These are phyloP conservation scores for Sialia sialis DNA, from an alignment of 2,113 vertebrate species.

Conservation along the genomic window DNA sequence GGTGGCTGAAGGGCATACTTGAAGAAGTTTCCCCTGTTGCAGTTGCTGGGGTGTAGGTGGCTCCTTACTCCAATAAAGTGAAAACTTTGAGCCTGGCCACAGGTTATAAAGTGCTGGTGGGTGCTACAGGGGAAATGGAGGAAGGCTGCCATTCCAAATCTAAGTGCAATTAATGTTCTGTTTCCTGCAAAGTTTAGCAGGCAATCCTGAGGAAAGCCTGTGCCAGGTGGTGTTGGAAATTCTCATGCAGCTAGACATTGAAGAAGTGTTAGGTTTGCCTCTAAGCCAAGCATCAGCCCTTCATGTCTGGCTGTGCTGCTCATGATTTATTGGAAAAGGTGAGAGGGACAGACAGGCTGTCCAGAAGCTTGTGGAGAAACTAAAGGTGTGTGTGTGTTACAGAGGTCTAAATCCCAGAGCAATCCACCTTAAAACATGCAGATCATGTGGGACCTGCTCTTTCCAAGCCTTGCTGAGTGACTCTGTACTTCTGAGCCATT, in stretches of 20 bases:
- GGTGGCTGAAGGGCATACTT: not conserved
- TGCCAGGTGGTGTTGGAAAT: not conserved
- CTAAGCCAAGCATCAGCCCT: not conserved
- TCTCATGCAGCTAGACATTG: not conserved
- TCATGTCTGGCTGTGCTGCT: not conserved
- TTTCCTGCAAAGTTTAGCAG: not conserved
- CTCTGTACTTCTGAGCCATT: not conserved
- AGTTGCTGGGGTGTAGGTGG: not conserved
- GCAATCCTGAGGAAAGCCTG: not conserved
- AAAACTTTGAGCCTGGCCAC: not conserved
- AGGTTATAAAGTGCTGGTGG: not conserved
- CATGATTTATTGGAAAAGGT: not conserved
- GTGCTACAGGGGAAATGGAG: not conserved
- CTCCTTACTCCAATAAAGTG: not conserved
- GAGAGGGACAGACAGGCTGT: not conserved
- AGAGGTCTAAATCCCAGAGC: not conserved
- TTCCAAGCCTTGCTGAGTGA: conserved; percentile 33
- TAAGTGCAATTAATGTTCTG: not conserved
- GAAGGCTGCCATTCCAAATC: not conserved
- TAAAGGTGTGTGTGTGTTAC: not conserved
- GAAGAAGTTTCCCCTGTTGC: not conserved
- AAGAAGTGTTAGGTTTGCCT: not conserved
- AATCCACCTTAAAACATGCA: not conserved
- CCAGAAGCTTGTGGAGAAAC: not conserved
- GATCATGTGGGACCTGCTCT: conserved; percentile 67